A percentile compares a stretch with the other conserved stretches of the same genome.
Evolutionary conservation across 1,140 invertebrate genomes (phyloP).

Genomic region (Sitodiplosis mosellana): DNA sequence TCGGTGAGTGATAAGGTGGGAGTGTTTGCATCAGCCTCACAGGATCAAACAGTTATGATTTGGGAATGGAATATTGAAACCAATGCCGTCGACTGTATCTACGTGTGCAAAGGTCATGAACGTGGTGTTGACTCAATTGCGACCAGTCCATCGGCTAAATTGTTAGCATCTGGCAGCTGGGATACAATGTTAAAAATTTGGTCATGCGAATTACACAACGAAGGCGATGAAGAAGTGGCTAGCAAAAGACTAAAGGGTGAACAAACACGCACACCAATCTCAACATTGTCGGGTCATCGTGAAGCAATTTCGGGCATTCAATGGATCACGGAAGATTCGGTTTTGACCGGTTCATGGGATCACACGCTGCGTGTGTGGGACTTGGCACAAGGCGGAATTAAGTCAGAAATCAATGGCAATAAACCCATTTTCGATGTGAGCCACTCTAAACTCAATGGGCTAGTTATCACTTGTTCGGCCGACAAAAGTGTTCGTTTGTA

Average conservation of each 20-base stretch:
- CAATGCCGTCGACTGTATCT: slow-evolving; percentile 63
- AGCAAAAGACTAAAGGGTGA: slow-evolving; percentile 29
- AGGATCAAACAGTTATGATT: slow-evolving; percentile 80
- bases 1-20: slow-evolving; percentile 38
- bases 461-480: slow-evolving; percentile 69
- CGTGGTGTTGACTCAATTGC: slow-evolving; percentile 71
- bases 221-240: slow-evolving; percentile 29
- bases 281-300: slow-evolving; percentile 81
- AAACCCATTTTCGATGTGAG: slow-evolving; percentile 82
- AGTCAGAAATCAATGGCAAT: slow-evolving; percentile 64
- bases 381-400: slow-evolving; percentile 61
- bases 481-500: slow-evolving; percentile 80
- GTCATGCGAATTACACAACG: slow-evolving; percentile 31
- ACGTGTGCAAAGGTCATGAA: slow-evolving; percentile 72
- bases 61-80: slow-evolving; percentile 70
- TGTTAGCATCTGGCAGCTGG: slow-evolving; percentile 84
- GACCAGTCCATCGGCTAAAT: slow-evolving; percentile 40
- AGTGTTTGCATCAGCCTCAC: slow-evolving; percentile 67
- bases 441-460: slow-evolving; percentile 55
- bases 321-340: slow-evolving; percentile 58
- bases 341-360: slow-evolving; percentile 84
- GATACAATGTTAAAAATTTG: slow-evolving; percentile 67
- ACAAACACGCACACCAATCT: slow-evolving; percentile 50
- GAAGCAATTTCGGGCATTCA: slow-evolving; percentile 70
- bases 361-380: slow-evolving; percentile 93